Conservation (phyloP, 1,140 invertebrate species). For the Bombus impatiens region DNA sequence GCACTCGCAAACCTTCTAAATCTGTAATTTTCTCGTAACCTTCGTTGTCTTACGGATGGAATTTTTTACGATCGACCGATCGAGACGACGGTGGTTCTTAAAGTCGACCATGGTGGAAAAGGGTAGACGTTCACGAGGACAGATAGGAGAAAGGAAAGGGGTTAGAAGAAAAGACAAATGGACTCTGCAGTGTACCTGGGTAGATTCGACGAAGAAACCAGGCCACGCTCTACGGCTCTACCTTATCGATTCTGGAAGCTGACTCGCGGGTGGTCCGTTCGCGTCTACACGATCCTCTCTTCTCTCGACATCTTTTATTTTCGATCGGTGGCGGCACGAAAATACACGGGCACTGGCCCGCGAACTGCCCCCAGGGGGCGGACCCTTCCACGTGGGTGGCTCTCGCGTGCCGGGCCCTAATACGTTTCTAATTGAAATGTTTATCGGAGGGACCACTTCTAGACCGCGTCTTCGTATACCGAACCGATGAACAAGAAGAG, state of each 20-base stretch:
- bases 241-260: constrained; percentile 78
- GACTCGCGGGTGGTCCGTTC: constrained; percentile 75
- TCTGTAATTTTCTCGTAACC: constrained; percentile 37
- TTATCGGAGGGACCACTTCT: constrained; percentile 54
- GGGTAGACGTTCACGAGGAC: not conserved
- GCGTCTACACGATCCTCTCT: constrained; percentile 66
- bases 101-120: not conserved
- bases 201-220: constrained; percentile 68
- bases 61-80: not conserved
- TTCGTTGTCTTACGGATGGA: not conserved
- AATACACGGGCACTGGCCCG: constrained; percentile 74
- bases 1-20: not conserved
- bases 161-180: not conserved
- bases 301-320: constrained; percentile 68
- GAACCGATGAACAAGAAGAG: constrained; percentile 45
- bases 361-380: constrained; percentile 70
- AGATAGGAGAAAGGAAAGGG: not conserved
- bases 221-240: constrained; percentile 22
- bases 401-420: constrained; percentile 75
- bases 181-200: constrained; percentile 30
- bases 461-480: constrained; percentile 2
- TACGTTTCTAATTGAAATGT: constrained; percentile 79
- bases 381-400: constrained; percentile 75
- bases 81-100: too few species aligned
- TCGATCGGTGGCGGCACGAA: constrained; percentile 67